phyloP scores from a whole-genome alignment of 2,797 vertebrate genomes.

The Synanceia verrucosa region DNA sequence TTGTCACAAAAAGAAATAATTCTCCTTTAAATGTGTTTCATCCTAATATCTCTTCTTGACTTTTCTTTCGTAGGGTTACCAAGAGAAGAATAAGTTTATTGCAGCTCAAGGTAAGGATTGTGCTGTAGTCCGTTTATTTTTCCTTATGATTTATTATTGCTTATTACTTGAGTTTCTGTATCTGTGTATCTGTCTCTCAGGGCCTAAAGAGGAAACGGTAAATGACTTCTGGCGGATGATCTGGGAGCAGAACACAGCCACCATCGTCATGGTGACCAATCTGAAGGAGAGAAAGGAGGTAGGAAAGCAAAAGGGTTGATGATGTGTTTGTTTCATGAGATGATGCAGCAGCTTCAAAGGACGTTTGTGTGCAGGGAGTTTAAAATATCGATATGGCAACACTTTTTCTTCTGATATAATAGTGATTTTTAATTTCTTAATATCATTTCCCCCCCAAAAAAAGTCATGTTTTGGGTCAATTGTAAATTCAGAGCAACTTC shows the following conservation, averaged over 20 bases:
- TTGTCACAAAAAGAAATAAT: background rate
- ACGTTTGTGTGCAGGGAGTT: background rate
- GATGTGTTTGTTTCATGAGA: background rate
- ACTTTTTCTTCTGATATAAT: no score
- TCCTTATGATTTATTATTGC: no score
- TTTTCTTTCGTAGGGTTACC: constrained; percentile 87
- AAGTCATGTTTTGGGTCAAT: no score
- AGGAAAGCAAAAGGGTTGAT: background rate
- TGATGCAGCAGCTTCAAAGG: background rate
- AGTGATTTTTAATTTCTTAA: no score
- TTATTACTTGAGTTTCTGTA: constrained; percentile 4
- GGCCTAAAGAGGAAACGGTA: constrained; percentile 98
- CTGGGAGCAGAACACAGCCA: constrained; percentile 98
- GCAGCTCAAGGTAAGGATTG: constrained; percentile 91
- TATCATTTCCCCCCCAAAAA: no score
- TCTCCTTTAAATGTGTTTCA: background rate
- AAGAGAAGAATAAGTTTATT: constrained; percentile 99
- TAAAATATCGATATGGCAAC: no score
- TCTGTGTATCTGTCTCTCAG: constrained; percentile 72
- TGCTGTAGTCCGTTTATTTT: no score
- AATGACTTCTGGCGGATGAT: constrained; percentile 99
- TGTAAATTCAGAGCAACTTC: no score
- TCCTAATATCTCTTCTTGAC: background rate
- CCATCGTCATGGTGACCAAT: constrained; percentile 99
- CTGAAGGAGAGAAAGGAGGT: constrained; percentile 99